Evolutionary conservation across 2,888 invertebrate genomes (phyloP), one percentile per base, ranked within the genome.

Genomic region (Geophilus truncorum): DNA sequence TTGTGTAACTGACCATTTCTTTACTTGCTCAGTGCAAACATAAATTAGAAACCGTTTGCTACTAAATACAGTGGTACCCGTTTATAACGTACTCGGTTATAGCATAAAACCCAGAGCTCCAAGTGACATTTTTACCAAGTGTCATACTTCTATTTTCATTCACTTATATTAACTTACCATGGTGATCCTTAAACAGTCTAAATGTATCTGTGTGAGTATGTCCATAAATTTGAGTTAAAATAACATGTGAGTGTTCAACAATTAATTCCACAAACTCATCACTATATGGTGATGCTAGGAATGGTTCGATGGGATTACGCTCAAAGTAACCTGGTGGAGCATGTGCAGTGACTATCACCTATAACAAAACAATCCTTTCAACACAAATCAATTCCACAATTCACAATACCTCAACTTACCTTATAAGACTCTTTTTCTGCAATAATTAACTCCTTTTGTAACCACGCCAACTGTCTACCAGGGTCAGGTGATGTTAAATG

Each of bases 151-250:
- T 5, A 40, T 40, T 40, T 1, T 15, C 1, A 2, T 40, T 9
- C 36, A 12, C 10, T 40, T 15, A 3, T 12, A 10, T 12, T 40
- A 40, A 40, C 36, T 57, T 57, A 57, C 57, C 57, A 18, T 57
- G 3, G 18, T 9, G 7, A 18, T 57, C 57, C 23, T 15, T 57
- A 57, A 57, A 57, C 21, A 78, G 88, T 62, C 96, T 90, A 87
- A 96, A 96, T 0, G 94, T 94, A 86, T 96, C 96, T 78, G 95
- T 94, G 87, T 96, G 96, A 83, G 94, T 90, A 86, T 96, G 96
- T 5, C 96, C 96, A 85, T 95, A 96, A 89, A 96, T 95, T 88
- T 96, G 96, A 25, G 95, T 95, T 32, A 93, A 92, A 84, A 96
- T 96, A 84, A 94, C 92, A 85, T 91, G 90, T 36, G 94, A 91